Conservation (phyloP, 2,888 invertebrate genomes). For the Coleophora deauratella region DNA sequence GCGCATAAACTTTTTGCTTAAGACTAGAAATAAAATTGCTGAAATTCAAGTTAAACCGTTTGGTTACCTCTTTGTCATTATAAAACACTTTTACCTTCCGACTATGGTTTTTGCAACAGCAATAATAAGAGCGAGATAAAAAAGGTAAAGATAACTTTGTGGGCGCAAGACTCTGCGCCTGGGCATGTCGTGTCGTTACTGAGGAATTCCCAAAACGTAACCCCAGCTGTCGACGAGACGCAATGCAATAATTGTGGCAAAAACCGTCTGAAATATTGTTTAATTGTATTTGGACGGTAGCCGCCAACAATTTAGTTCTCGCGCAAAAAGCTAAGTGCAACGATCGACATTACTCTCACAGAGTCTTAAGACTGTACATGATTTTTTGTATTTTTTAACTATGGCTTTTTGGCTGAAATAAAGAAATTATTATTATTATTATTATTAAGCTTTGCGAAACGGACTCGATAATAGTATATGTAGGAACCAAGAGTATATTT, state of each 20-base stretch:
- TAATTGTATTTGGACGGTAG: conserved; percentile 48
- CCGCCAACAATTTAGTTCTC: conserved; percentile 34
- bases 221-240: conserved; percentile 34
- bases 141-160: conserved; percentile 16
- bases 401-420: too few species aligned
- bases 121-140: conserved; percentile 19
- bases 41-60: too few species aligned
- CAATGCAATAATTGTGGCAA: conserved; percentile 64
- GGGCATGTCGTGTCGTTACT: conserved; percentile 40
- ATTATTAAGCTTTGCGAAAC: too few species aligned
- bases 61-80: background rate
- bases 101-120: conserved; percentile 21
- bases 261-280: conserved; percentile 56
- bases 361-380: too few species aligned
- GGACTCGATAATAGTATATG: too few species aligned
- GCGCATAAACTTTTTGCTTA: too few species aligned
- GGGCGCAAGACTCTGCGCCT: conserved; percentile 8
- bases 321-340: conserved; percentile 36
- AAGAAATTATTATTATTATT: too few species aligned
- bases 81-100: conserved; percentile 10
- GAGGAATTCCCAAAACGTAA: conserved; percentile 47
- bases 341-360: conserved; percentile 32
- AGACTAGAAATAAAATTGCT: too few species aligned
- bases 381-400: too few species aligned
- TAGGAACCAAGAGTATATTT: too few species aligned